Evolutionary conservation across 1,140 invertebrate genomes (phyloP).

Genomic region (Leptestheria dahalacensis): DNA sequence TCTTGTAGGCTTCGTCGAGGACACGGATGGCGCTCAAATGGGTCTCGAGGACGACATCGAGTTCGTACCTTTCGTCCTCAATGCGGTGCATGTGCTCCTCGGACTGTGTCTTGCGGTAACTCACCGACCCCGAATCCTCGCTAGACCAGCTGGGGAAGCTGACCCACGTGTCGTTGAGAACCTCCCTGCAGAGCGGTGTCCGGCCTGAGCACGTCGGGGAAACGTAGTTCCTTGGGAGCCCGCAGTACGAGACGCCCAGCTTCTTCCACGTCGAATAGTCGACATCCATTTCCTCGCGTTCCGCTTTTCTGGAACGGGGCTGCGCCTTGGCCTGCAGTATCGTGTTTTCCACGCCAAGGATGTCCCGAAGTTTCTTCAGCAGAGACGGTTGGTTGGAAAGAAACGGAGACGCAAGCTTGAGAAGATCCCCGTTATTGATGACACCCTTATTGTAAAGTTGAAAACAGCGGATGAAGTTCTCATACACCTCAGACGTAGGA

Average conservation of each 20-base stretch:
- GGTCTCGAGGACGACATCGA: constrained; percentile 94
- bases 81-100: constrained; percentile 96
- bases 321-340: not conserved
- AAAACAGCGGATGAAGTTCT: not conserved
- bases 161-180: constrained; percentile 95
- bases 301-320: not conserved
- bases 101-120: constrained; percentile 88
- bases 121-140: constrained; percentile 94
- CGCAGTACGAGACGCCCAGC: constrained; percentile 87
- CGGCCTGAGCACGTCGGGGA: constrained; percentile 78
- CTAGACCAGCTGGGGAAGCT: constrained; percentile 93
- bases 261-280: constrained; percentile 88
- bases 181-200: constrained; percentile 74
- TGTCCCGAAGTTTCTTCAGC: constrained; percentile 83
- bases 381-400: constrained; percentile 73
- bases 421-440: constrained; percentile 70
- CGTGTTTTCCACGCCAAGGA: constrained; percentile 48
- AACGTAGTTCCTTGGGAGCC: constrained; percentile 65
- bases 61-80: constrained; percentile 83
- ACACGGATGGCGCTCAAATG: constrained; percentile 85
- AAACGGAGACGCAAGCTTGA: constrained; percentile 74
- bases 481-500: not conserved
- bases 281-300: constrained; percentile 4
- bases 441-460: constrained; percentile 26
- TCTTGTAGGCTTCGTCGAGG: constrained; percentile 79